Percentiles rank a stretch among this genome's conserved stretches.
phyloP scores from a whole-genome alignment of 2,888 invertebrate genomes.

The Bombylius major region DNA sequence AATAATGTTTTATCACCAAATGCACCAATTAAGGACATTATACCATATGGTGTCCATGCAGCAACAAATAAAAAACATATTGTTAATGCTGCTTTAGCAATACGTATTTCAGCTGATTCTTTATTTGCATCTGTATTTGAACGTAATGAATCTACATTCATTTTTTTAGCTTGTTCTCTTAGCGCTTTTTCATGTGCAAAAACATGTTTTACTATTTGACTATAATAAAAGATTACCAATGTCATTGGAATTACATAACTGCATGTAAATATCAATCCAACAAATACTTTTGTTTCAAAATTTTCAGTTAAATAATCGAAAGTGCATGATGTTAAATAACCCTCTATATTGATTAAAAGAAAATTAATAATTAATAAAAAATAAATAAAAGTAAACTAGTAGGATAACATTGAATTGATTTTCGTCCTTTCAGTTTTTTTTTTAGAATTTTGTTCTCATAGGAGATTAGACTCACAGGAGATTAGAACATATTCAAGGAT shows the following conservation, averaged over 20 bases:
- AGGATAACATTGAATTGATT: background rate
- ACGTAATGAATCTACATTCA: conserved; percentile 77
- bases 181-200: conserved; percentile 73
- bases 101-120: conserved; percentile 68
- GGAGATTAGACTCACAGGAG: too few relatives aligned
- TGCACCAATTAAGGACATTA: conserved; percentile 66
- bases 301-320: conserved; percentile 73
- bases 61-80: conserved; percentile 74
- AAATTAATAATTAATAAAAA: background rate
- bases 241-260: conserved; percentile 65
- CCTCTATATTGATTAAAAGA: conserved; percentile 46
- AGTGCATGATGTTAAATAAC: conserved; percentile 74
- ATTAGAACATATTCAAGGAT: too few relatives aligned
- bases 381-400: too few relatives aligned
- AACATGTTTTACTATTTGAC: conserved; percentile 78
- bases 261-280: conserved; percentile 60
- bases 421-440: background rate
- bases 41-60: conserved; percentile 85
- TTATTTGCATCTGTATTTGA: conserved; percentile 49
- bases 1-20: conserved; percentile 62
- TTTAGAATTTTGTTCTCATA: too few relatives aligned
- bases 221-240: conserved; percentile 71
- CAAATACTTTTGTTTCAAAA: conserved; percentile 66
- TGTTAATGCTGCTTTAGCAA: conserved; percentile 79
- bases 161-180: conserved; percentile 70